Evolutionary conservation across 2,888 invertebrate species (phyloP).

Genomic region (Troides helena): DNA sequence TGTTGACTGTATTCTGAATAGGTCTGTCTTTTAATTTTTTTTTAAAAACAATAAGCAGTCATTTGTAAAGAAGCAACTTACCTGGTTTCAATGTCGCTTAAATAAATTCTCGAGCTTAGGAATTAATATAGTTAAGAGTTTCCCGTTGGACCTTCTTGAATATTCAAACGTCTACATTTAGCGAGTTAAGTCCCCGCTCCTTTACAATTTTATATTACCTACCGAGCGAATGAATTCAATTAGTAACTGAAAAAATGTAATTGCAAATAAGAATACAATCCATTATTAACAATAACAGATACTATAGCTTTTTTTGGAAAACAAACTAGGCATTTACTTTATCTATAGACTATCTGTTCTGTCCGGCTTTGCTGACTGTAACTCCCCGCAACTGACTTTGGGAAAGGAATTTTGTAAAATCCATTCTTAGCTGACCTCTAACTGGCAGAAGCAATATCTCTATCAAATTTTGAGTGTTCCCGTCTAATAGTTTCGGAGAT

Average conservation of each 20-base stretch:
- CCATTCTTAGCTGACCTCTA: no score
- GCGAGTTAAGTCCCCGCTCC: constrained; percentile 5
- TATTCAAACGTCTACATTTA: constrained; percentile 15
- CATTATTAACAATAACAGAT: no score
- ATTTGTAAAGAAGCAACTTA: neutral
- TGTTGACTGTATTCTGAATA: no score
- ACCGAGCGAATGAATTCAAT: constrained; percentile 4
- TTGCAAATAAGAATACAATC: neutral
- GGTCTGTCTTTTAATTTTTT: neutral
- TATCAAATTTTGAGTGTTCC: no score
- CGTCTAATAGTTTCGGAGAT: no score
- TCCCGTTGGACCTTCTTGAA: constrained; percentile 6
- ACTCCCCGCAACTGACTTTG: no score
- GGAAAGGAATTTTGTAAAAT: no score
- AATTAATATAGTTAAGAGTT: constrained; percentile 12
- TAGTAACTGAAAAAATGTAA: neutral
- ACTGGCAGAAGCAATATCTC: no score
- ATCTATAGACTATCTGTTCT: no score
- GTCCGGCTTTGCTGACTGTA: no score
- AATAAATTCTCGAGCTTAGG: constrained; percentile 8
- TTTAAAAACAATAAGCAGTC: neutral
- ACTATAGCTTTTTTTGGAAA: no score
- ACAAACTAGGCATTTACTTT: no score
- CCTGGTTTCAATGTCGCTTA: constrained; percentile 1
- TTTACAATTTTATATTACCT: constrained; percentile 3